A percentile compares a stretch with the other conserved stretches of the same genome.
Conservation (phyloP, 1,140 invertebrate genomes). For the Trachymyrmex septentrionalis region DNA sequence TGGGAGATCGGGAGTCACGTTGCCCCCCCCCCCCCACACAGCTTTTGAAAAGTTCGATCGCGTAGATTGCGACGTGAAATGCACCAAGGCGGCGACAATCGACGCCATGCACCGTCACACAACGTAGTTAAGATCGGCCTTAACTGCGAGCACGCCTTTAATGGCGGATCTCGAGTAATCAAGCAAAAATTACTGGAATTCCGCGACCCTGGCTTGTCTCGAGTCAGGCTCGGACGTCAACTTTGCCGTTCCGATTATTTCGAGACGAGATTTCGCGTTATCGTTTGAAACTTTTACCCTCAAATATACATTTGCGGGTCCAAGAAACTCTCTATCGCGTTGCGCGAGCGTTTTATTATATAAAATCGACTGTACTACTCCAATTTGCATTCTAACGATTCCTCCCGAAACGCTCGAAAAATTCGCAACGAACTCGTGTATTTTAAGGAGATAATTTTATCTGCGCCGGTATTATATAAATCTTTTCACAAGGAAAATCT, state of each 20-base stretch:
- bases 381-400: neutral
- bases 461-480: neutral
- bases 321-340: neutral
- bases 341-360: neutral
- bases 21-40: too few relatives aligned
- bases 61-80: conserved; percentile 52
- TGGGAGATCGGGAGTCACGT: conserved; percentile 6
- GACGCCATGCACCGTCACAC: conserved; percentile 51
- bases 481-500: neutral
- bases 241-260: conserved; percentile 6
- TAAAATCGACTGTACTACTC: neutral
- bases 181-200: conserved; percentile 67
- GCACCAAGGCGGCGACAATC: conserved; percentile 48
- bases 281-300: neutral
- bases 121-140: conserved; percentile 56
- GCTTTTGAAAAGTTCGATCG: conserved; percentile 50
- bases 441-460: neutral
- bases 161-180: conserved; percentile 62
- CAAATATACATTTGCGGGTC: too few relatives aligned
- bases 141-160: conserved; percentile 42
- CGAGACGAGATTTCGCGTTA: neutral
- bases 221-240: neutral
- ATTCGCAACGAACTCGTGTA: neutral
- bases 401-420: neutral
- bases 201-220: conserved; percentile 35